Conservation (phyloP, 2,797 vertebrate genomes). For the Sternotherus odoratus region DNA sequence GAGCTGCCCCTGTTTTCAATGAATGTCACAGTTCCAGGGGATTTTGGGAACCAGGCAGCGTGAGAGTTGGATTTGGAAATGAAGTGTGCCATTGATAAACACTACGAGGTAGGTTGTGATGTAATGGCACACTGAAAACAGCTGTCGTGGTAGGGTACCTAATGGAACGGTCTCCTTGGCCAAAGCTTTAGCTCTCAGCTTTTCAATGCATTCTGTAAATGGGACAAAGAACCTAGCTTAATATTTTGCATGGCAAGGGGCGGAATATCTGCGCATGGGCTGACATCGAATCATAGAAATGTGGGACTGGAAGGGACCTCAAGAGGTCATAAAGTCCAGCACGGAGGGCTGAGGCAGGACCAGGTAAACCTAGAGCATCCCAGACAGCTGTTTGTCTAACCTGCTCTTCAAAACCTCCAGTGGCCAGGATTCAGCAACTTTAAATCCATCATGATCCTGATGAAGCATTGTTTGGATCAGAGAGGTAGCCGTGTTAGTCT, state of each 20-base stretch:
- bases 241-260: background rate
- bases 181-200: background rate
- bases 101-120: background rate
- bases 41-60: background rate
- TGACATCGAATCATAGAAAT: background rate
- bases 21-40: background rate
- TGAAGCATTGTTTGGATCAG: background rate
- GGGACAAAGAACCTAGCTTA: background rate
- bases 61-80: background rate
- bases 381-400: background rate
- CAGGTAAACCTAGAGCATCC: background rate
- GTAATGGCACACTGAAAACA: background rate
- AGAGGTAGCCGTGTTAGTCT: too few species aligned
- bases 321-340: background rate
- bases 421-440: background rate
- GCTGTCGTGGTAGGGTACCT: fast-evolving
- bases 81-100: background rate
- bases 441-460: background rate
- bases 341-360: background rate
- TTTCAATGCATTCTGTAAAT: fast-evolving
- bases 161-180: fast-evolving
- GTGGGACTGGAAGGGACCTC: background rate
- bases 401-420: background rate
- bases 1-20: background rate
- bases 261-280: background rate